Conservation (phyloP, 2,888 invertebrate genomes). For the Amblyteles armatorius region DNA sequence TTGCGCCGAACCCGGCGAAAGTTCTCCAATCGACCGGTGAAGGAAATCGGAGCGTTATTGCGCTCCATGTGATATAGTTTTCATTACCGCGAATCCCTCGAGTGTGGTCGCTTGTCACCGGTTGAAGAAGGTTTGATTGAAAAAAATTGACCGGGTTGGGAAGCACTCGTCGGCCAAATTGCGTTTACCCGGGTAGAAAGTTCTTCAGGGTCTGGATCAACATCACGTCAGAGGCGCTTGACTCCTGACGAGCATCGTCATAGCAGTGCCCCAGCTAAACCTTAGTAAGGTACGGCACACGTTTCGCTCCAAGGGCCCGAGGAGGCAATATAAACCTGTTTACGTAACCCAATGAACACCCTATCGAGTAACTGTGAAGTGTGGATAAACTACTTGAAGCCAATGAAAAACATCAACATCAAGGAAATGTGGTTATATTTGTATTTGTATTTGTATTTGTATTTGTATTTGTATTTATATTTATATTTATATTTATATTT, state of each 20-base stretch:
- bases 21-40: conserved; percentile 9
- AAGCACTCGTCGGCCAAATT: conserved; percentile 40
- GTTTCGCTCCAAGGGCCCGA: too few relatives aligned
- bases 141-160: neutral
- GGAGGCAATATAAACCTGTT: too few relatives aligned
- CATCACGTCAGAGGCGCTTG: neutral
- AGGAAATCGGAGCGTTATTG: conserved; percentile 34
- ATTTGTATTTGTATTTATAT: too few relatives aligned
- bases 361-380: too few relatives aligned
- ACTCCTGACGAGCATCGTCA: neutral
- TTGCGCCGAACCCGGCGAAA: neutral
- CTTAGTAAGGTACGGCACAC: neutral
- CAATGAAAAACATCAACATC: too few relatives aligned
- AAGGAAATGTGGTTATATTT: too few relatives aligned
- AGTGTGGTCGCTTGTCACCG: conserved; percentile 32
- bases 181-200: conserved; percentile 20
- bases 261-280: neutral
- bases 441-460: too few relatives aligned
- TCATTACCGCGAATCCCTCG: conserved; percentile 27
- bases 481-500: too few relatives aligned
- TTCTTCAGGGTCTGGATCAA: neutral
- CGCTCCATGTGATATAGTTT: conserved; percentile 16
- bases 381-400: too few relatives aligned
- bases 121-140: neutral
- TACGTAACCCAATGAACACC: too few relatives aligned